These are phyloP conservation scores for Zaprionus ornatus DNA, from an alignment of 1,140 invertebrate genomes.

Conservation along the genomic window DNA sequence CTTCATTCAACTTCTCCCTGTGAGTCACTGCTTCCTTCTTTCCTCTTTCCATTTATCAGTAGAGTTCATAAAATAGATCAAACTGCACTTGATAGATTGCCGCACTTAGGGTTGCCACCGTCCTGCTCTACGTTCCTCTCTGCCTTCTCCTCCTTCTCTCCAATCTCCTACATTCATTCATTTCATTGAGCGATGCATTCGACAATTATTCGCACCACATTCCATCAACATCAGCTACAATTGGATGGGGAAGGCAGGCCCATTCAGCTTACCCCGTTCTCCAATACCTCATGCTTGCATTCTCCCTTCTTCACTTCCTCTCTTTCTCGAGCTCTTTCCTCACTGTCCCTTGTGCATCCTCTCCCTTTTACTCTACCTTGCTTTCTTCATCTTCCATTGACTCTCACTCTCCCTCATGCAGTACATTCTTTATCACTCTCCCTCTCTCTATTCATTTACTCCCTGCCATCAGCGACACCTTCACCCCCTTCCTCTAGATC, in stretches of 20 bases:
- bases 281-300: not conserved
- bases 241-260: not conserved
- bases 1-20: not conserved
- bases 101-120: conserved; percentile 38
- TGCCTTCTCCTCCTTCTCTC: not conserved
- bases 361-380: not conserved
- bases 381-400: not conserved
- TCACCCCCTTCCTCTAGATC: not conserved
- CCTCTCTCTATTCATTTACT: not conserved
- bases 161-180: not conserved
- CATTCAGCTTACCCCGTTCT: not conserved
- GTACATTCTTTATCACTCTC: not conserved
- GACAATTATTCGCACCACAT: conserved; percentile 75
- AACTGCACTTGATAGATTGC: conserved; percentile 69
- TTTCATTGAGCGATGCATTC: conserved; percentile 58
- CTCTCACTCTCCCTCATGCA: too few relatives aligned
- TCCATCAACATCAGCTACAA: conserved; percentile 52
- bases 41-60: not conserved
- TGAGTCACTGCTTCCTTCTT: not conserved
- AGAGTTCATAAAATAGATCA: not conserved
- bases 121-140: not conserved
- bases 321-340: not conserved
- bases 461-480: not conserved
- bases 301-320: not conserved
- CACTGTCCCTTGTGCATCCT: too few relatives aligned